A percentile compares a stretch with the other conserved stretches of the same genome.
These are phyloP conservation scores for Periophthalmus modestus DNA, from an alignment of 2,113 vertebrate genomes.

Conservation along the genomic window DNA sequence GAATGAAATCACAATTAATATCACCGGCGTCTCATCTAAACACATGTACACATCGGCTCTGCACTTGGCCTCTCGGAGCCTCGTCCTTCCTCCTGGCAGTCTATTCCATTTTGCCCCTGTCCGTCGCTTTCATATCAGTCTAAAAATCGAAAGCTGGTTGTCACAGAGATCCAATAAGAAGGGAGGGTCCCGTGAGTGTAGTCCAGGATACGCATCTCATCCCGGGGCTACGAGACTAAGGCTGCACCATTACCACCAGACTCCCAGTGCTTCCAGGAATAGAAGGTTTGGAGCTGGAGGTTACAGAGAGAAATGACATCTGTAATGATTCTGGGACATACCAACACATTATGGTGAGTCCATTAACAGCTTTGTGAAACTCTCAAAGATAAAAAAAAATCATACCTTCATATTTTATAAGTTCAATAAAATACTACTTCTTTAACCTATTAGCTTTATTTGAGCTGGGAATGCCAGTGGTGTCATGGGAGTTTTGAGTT, in stretches of 20 bases:
- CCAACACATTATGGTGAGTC: not conserved
- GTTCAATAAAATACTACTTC: no score
- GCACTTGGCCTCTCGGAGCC: constrained; percentile 33
- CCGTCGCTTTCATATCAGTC: constrained; percentile 54
- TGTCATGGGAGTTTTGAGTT: no score
- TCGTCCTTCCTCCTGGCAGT: constrained; percentile 51
- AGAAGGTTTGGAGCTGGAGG: not conserved
- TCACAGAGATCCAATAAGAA: constrained; percentile 39
- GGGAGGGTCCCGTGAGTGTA: constrained; percentile 15
- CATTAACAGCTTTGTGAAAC: no score
- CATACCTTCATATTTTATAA: no score
- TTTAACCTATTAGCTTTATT: no score
- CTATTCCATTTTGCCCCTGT: constrained; percentile 45
- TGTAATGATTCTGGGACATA: not conserved
- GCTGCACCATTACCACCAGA: constrained; percentile 6
- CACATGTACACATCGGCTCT: not conserved
- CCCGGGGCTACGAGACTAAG: constrained; percentile 5
- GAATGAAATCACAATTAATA: no score
- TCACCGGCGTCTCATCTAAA: not conserved
- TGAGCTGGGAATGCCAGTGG: no score
- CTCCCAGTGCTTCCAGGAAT: not conserved
- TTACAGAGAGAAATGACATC: not conserved
- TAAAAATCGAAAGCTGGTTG: constrained; percentile 51
- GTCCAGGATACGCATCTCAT: constrained; percentile 6
- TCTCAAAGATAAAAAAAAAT: not conserved